Evolutionary conservation across 92 coral and sea anemone species (phyloP).

Genomic region (Pocillopora meandrina): DNA sequence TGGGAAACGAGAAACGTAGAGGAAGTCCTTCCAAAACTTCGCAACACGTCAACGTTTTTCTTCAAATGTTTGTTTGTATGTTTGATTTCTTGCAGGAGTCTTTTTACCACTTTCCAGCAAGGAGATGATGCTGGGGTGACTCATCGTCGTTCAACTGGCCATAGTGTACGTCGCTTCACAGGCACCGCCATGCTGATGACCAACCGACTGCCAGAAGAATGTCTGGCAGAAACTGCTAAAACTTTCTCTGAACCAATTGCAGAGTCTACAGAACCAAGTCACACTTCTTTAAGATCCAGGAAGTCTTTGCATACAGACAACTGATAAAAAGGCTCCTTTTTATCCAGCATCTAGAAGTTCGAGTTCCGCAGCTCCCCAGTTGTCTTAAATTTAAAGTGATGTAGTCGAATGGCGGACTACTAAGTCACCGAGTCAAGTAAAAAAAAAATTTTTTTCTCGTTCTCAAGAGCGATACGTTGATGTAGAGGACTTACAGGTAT

Average conservation of each 20-base stretch:
- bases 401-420: too few species aligned
- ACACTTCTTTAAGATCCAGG: constrained; percentile 11
- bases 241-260: background rate
- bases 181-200: constrained; percentile 66
- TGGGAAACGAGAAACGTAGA: too few species aligned
- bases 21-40: too few species aligned
- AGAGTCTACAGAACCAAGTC: constrained; percentile 1
- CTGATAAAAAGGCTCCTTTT: background rate
- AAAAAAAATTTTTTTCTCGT: too few species aligned
- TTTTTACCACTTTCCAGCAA: constrained; percentile 16
- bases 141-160: constrained; percentile 46
- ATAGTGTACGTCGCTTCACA: constrained; percentile 69
- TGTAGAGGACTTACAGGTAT: too few species aligned
- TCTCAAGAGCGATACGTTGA: too few species aligned
- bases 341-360: background rate
- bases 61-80: background rate
- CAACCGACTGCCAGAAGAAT: constrained; percentile 27
- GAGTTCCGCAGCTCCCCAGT: background rate
- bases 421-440: too few species aligned
- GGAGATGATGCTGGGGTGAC: constrained; percentile 5
- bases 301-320: background rate
- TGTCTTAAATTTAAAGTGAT: too few species aligned
- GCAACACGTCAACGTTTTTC: too few species aligned
- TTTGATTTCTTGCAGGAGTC: constrained; percentile 22
- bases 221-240: background rate